Conservation (phyloP, 2,888 invertebrate genomes). For the Apocheima hispidaria region DNA sequence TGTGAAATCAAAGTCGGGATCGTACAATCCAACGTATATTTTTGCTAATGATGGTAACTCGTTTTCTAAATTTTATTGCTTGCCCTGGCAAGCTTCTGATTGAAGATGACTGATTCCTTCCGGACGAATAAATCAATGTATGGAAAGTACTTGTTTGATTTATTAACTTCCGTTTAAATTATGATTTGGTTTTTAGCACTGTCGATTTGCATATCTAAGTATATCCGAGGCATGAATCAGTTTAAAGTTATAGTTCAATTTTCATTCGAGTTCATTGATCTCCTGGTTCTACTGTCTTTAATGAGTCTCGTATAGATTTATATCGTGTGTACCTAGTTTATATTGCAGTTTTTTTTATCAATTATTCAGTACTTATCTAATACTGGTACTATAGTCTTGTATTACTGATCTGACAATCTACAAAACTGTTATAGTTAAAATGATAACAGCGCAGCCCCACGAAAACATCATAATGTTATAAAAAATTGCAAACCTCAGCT, state of each 20-base stretch:
- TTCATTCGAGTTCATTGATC: slow-evolving; percentile 1
- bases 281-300: not conserved
- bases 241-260: not conserved
- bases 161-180: slow-evolving; percentile 40
- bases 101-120: slow-evolving; percentile 52
- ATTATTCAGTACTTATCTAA: no score
- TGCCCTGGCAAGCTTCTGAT: slow-evolving; percentile 34
- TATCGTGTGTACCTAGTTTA: no score
- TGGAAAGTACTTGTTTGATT: slow-evolving; percentile 38
- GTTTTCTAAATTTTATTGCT: slow-evolving; percentile 46
- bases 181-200: slow-evolving; percentile 18
- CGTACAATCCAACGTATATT: slow-evolving; percentile 36
- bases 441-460: no score
- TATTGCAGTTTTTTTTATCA: no score
- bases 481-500: no score
- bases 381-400: no score
- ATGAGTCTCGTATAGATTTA: no score
- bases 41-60: slow-evolving; percentile 38
- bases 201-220: not conserved
- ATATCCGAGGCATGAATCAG: not conserved
- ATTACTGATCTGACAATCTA: no score
- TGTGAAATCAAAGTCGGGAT: slow-evolving; percentile 34
- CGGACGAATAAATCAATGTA: slow-evolving; percentile 44
- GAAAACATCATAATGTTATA: no score
- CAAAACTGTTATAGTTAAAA: no score